phyloP scores from a whole-genome alignment of 2,888 invertebrate genomes.

The Eueremaeus valkanovi region DNA sequence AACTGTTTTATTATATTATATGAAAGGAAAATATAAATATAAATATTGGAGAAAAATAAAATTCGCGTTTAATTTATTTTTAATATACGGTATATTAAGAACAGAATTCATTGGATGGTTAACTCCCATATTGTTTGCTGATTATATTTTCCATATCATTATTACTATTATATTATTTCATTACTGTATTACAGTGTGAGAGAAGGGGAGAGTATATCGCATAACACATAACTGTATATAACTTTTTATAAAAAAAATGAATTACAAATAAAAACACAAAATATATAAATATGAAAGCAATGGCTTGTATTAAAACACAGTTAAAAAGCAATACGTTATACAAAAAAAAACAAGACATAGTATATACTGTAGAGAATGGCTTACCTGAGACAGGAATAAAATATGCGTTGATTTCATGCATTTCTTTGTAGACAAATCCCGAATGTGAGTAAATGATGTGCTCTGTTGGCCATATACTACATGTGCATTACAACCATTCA shows the following conservation, averaged over 20 bases:
- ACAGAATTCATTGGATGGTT: neutral
- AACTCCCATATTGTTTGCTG: constrained; percentile 32
- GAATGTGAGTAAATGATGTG: constrained; percentile 27
- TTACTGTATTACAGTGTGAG: no score
- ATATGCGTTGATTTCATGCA: constrained; percentile 23
- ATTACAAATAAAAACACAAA: no score
- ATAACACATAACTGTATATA: no score
- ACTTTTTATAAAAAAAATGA: no score
- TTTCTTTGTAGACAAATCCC: constrained; percentile 26
- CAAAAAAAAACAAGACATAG: neutral
- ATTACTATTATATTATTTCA: neutral
- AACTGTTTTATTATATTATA: no score
- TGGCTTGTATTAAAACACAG: no score
- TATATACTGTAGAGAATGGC: no score
- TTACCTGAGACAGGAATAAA: constrained; percentile 26
- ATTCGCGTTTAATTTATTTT: no score
- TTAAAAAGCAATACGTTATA: neutral
- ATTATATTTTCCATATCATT: neutral
- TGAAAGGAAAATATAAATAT: no score
- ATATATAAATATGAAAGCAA: no score
- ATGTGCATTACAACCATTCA: neutral
- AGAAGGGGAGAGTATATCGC: no score
- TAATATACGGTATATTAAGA: neutral
- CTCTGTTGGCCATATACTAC: constrained; percentile 8
- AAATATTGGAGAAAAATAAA: no score